Evolutionary conservation across 2,113 vertebrate genomes (phyloP), one percentile per base, ranked within the genome.

Genomic region (Ceyx margarethae): DNA sequence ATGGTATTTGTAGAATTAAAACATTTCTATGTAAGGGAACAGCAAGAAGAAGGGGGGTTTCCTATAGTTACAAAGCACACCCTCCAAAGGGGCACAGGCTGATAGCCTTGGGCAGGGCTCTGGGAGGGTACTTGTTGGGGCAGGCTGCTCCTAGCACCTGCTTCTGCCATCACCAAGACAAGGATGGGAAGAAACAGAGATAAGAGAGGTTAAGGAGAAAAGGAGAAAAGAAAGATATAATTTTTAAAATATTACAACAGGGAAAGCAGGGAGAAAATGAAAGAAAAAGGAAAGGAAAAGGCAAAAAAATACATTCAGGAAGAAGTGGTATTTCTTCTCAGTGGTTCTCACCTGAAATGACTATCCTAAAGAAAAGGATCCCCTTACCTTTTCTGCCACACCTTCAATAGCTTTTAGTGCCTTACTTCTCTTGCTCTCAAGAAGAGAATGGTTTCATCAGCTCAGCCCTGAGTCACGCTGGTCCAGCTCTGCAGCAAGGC

Each of bases 1-100:
- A 96, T 56, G 73, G 57, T 69, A 93, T 96, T 94, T 95, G 90
- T 89, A 93, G 58, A 81, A 96, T 92, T 84, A 22, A 94, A 93
- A 90, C 7, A 91, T 87, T 95, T 87, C 86, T 87, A 95, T 88
- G 40, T 57, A 94, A 95, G 82, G 81, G 28, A 95, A 90, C 48
- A 81, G 43, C 84, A 86, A 43, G 33, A 91, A 81, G 73, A 96
- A 92, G 85, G 50, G 91, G 71, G 71, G 92, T 91, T 76, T 87
- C 65, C 78, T 89, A 6, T 50, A 15, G 56, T 82, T 88, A 89
- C 75, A 88, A 50, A 73, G 60, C 67, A 84, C 17, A n/a, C 21
- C 2, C 53, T 77, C 31, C 62, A 76, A 46, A 80, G 62, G 21
- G 50, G 40, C 3, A 2, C 0, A 87, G 48, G 56, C 71, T 68